Base-by-base conservation (phyloP, 2,888 invertebrate genomes). In the Drosophila infuscata region DNA sequence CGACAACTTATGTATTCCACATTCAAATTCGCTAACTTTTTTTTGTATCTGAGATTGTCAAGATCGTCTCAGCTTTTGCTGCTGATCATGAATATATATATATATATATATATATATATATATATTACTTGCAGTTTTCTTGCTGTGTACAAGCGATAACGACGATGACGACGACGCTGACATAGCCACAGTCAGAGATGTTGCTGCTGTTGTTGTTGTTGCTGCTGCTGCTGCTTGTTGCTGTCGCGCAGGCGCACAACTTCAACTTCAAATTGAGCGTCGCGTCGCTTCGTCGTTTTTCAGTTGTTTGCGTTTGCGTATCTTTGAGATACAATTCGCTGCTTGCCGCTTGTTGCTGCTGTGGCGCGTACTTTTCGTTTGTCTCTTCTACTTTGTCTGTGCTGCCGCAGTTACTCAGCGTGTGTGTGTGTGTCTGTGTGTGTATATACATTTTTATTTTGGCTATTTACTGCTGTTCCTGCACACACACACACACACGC, bases 381-480 rank as follows among this genome's bases (percentile, higher is more conserved):
- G 76, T 64, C 64, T 76, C 80, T 74, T 79, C 71, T 62, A 67
- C 69, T 48, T 70, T 71, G 66, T 78, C 75, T 81, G 65, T 74
- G 70, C 70, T 58, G 53, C 17, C 32, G 20, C 35, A 61, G 53
- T 36, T 46, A 33, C 53, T 53, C 53, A 53, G 9, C 9, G 15
- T 35, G 30, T 60, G 52, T 61, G 25, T 60, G 9, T 59, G 36
- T 78, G 53, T 58, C 46, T 61, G 52, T 70, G 43, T 51, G 49
- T 57, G 20, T 75, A 60, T 63, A 59, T 66, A 51, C 51, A 20
- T 32, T 17, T 38, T 30, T 70, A 74, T 81, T 81, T 76, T 77
- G 72, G 74, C 81, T 84, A 76, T 83, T 81, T 79, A 80, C 79
- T 79, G 80, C 76, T 77, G 79, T 67, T 79, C 60, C 70, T 80